Conservation (phyloP, 2,888 invertebrate genomes). For the Drosophila melanocephala region DNA sequence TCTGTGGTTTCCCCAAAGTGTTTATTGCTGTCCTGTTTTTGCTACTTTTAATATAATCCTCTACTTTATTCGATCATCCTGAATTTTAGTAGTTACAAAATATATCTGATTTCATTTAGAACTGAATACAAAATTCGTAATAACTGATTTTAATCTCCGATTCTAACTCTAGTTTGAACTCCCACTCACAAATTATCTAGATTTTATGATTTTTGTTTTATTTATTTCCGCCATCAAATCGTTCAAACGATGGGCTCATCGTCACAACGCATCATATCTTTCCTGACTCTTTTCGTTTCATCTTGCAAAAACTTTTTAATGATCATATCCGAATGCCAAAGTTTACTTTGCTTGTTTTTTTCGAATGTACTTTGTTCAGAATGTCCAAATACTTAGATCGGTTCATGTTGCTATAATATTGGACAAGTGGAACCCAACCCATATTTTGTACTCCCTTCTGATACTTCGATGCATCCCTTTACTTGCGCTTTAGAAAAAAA, state of each 20-base stretch:
- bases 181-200: background rate
- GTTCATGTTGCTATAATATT: background rate
- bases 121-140: background rate
- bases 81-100: background rate
- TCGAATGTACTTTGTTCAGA: background rate
- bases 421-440: background rate
- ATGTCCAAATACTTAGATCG: background rate
- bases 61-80: background rate
- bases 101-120: background rate
- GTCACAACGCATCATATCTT: background rate
- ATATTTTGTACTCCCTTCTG: background rate
- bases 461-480: background rate
- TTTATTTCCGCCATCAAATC: too few species aligned
- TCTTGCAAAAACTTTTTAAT: background rate
- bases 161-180: background rate
- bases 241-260: too few species aligned
- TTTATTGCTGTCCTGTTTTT: background rate
- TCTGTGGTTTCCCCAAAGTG: background rate
- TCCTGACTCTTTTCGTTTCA: too few species aligned
- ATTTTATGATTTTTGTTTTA: too few species aligned
- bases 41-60: background rate
- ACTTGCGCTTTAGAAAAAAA: background rate
- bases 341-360: background rate
- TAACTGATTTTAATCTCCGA: background rate
- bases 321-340: background rate